phyloP scores from a whole-genome alignment of 2,888 invertebrate species.

The Ennomos quercinarius region DNA sequence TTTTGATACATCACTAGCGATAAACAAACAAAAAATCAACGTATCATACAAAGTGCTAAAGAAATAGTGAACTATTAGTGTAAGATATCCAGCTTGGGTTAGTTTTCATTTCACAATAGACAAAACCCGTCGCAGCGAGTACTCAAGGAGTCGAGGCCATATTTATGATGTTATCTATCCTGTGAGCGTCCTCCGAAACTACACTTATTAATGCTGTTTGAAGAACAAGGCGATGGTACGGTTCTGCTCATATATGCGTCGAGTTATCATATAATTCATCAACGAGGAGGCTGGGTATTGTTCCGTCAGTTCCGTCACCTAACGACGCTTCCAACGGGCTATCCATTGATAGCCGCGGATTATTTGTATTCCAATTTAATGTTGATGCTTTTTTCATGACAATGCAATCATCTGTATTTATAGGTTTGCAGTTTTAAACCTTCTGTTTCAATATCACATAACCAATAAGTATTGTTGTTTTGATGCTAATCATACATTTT shows the following conservation, averaged over 20 bases:
- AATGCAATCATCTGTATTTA: slow-evolving; percentile 13
- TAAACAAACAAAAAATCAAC: slow-evolving; percentile 54
- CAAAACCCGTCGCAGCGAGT: slow-evolving; percentile 83
- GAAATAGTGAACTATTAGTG: slow-evolving; percentile 64
- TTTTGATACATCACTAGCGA: slow-evolving; percentile 60
- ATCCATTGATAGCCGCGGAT: slow-evolving; percentile 63
- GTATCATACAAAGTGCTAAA: slow-evolving; percentile 60
- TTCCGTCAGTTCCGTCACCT: slow-evolving; percentile 57
- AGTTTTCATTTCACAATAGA: slow-evolving; percentile 81
- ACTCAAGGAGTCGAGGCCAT: slow-evolving; percentile 86
- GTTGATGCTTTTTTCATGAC: slow-evolving; percentile 20
- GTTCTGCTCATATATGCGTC: slow-evolving; percentile 46
- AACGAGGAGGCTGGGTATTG: slow-evolving; percentile 34
- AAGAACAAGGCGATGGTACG: slow-evolving; percentile 80
- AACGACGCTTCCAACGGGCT: slow-evolving; percentile 75
- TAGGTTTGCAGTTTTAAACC: slow-evolving; percentile 5
- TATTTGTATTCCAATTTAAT: slow-evolving; percentile 55
- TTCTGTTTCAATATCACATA: slow-evolving; percentile 40
- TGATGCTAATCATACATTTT: slow-evolving; percentile 50
- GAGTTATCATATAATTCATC: slow-evolving; percentile 38
- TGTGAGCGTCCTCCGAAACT: slow-evolving; percentile 82
- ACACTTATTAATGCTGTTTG: slow-evolving; percentile 72
- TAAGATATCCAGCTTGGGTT: slow-evolving; percentile 63
- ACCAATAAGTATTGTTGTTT: slow-evolving; percentile 22
- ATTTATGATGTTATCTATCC: slow-evolving; percentile 87